Percentiles rank a stretch among this genome's conserved stretches.
Evolutionary conservation across 2,797 vertebrate genomes (phyloP).

Genomic region (Staurois parvus): DNA sequence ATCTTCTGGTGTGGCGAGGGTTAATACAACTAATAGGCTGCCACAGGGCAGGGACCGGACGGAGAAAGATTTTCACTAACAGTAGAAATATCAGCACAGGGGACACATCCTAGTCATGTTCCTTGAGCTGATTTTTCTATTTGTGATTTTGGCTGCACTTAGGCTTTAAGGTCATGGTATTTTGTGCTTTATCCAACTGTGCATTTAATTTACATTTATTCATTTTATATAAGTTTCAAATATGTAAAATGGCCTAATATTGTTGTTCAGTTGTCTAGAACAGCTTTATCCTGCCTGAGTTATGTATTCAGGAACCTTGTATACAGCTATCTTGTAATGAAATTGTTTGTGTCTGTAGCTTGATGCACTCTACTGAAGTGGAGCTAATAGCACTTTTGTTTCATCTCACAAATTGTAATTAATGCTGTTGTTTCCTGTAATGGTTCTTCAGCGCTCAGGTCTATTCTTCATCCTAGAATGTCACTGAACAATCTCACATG

Average conservation of each 20-base stretch:
- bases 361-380: slow-evolving; percentile 32
- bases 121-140: too few relatives aligned
- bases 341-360: slow-evolving; percentile 26
- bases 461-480: slow-evolving; percentile 15
- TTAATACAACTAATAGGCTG: too few relatives aligned
- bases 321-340: slow-evolving; percentile 24
- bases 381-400: slow-evolving; percentile 38
- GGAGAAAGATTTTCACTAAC: too few relatives aligned
- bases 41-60: too few relatives aligned
- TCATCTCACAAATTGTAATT: slow-evolving; percentile 36
- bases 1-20: too few relatives aligned
- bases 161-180: too few relatives aligned
- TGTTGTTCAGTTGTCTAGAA: neutral
- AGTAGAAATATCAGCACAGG: too few relatives aligned
- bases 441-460: neutral
- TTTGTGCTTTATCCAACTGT: too few relatives aligned
- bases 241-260: slow-evolving; percentile 9
- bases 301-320: slow-evolving; percentile 29
- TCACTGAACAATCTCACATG: neutral
- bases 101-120: too few relatives aligned
- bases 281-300: slow-evolving; percentile 14
- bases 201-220: too few relatives aligned
- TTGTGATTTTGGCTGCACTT: too few relatives aligned
- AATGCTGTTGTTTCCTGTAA: slow-evolving; percentile 17
- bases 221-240: too few relatives aligned